Evolutionary conservation across 1,140 invertebrate species (phyloP), one percentile per base, ranked within the genome.

Genomic region (Lordiphosa stackelbergi): DNA sequence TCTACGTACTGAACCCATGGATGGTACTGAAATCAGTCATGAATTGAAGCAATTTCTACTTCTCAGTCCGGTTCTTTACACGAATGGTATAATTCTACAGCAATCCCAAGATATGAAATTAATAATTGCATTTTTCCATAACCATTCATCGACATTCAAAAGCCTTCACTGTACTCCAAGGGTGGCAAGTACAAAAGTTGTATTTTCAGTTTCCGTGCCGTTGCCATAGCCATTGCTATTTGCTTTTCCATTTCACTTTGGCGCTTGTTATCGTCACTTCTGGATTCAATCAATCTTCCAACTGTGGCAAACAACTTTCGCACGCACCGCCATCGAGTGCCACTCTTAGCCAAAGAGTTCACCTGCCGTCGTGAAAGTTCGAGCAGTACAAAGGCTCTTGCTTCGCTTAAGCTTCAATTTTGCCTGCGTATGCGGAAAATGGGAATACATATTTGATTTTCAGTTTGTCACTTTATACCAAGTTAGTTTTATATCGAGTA

Each of bases 261-360:
- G 43, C 37, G 78, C 72, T 77, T 77, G 72, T 77, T 83, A 83
- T 83, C 73, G 77, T 74, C 77, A 83, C 77, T 83, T 77, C 69
- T 83, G 72, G 61, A 73, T 84, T 77, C 77, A 83, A 83, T 83
- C 77, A 83, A 83, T 83, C 77, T 83, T 83, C 51, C 53, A 71
- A 69, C 52, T 66, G 62, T 53, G 70, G 60, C 57, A 36, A 64
- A 64, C 72, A 73, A 55, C 56, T 65, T 60, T 61, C 59, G 48
- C 59, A 64, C 62, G 61, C 66, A 64, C 49, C 53, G 55, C 48
- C 63, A 49, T 16, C 46, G 66, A 70, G 69, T 73, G 70, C 55
- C 57, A 59, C 58, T 70, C 70, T 63, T 55, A 55, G 66, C 53
- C 47, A 10, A 12, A 8, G n/a, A 8, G 11, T 24, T 9, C 8